Evolutionary conservation across 2,113 vertebrate species (phyloP), one percentile per base, ranked within the genome.

Genomic region (Laticauda laticaudata): DNA sequence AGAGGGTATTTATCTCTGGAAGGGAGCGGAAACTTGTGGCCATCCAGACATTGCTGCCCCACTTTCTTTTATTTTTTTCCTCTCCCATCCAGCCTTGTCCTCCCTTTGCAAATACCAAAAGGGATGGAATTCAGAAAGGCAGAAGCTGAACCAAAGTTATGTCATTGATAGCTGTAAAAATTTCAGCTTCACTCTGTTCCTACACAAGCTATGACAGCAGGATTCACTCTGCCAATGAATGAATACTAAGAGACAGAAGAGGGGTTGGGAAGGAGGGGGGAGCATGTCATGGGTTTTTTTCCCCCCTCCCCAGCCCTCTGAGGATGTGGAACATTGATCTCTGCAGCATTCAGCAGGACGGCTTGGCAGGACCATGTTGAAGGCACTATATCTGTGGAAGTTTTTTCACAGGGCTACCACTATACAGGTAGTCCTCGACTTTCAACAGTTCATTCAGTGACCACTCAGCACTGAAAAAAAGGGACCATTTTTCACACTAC

Each of bases 221-320:
- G 88, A 18, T 23, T 26, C 29, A 10, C 34, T 59, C 3, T 5
- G 56, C 12, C n/a, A 5, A 8, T 21, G 34, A 56, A 55, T 21
- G 53, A 56, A 43, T 54, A 0, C 12, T 5, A 18, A 34, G 26
- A 26, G 24, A 20, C 29, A 81, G 34, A 69, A 69, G 64, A 75
- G 11, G 18, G 29, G 15, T 75, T 61, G 34, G 34, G 75, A n/a
- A 5, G 2, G n/a, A 5, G 5, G 20, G 26, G 26, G 29, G 1
- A 26, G 59, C 26, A n/a, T 20, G 34, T 6, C 54, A 1, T 45
- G 8, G 18, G 4, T 1, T 18, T 2, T 8, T 39, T 5, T 0
- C 0, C 2, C 11, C 10, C 18, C 0, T 7, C 6, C 21, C 11
- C 8, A 5, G 29, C 5, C 4, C 4, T 7, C 14, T 45, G n/a